Evolutionary conservation across 2,888 invertebrate species (phyloP), one percentile per base, ranked within the genome.

Genomic region (Dorcus hopei): DNA sequence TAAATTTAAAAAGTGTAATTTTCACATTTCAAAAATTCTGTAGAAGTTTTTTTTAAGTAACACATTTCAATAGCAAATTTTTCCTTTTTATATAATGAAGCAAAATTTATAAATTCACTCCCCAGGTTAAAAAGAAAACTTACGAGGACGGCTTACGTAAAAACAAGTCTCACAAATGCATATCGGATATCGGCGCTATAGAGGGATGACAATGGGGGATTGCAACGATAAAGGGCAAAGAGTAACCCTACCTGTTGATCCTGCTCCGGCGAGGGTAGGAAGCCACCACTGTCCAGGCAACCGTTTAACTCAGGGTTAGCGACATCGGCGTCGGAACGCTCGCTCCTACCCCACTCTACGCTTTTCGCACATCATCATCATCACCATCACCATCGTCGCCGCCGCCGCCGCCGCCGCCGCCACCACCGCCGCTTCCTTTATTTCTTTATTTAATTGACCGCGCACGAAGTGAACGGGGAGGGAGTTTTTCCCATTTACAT

Each of bases 191-290:
- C 52, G 51, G 39, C 47, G 49, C 45, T 19, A 19, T 49, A 45
- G 43, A 49, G 50, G 58, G 54, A 58, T 58, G 58, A 33, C 19
- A 45, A 16, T 43, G 7, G 43, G 11, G 14, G n/a, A 26, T 8
- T 50, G 7, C 16, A 51, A 51, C 33, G 38, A 11, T 49, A 49
- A 49, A 19, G 8, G 14, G 45, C 43, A 52, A 57, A n/a, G 48
- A 58, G 49, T 38, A 49, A 49, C 50, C 65, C 61, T 67, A 67
- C 67, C 67, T 67, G 67, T 67, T 67, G 67, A 63, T 64, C 49
- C 58, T 57, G 41, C 26, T 56, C 49, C 50, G 63, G 57, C 42
- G 55, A 61, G 56, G 54, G 42, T 47, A 54, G 58, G 61, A 62
- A 57, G 59, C 57, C 57, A 61, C 58, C 53, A 58, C 62, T 52